Evolutionary conservation across 2,888 invertebrate species (phyloP).

Genomic region (Entomobrya proxima): DNA sequence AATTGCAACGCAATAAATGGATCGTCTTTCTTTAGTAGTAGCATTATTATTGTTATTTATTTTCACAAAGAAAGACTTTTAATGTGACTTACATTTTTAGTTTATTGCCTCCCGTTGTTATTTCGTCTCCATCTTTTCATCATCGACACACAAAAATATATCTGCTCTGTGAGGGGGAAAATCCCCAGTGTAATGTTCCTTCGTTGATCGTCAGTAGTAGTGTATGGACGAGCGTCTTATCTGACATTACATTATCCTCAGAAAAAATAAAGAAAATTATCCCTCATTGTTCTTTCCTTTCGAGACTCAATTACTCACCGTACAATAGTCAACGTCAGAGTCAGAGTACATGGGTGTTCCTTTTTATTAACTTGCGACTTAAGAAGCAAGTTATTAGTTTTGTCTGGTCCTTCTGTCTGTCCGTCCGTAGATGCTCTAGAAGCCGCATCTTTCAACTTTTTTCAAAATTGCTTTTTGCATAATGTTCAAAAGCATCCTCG

Average conservation of each 20-base stretch:
- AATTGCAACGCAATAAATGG: neutral
- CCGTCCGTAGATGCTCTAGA: no score
- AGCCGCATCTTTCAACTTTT: no score
- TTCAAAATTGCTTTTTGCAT: no score
- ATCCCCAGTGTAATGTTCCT: neutral
- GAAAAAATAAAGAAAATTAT: constrained; percentile 62
- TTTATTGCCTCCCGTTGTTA: constrained; percentile 63
- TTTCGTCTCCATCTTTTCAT: constrained; percentile 61
- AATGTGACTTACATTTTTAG: constrained; percentile 62
- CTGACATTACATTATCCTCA: constrained; percentile 41
- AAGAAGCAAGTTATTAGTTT: no score
- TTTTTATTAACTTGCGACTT: constrained; percentile 16
- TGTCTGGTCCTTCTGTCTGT: no score
- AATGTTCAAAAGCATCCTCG: no score
- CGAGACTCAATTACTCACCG: constrained; percentile 65
- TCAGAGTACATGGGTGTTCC: constrained; percentile 57
- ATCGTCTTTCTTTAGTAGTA: constrained; percentile 1
- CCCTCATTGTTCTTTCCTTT: constrained; percentile 63
- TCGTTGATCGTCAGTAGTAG: no score
- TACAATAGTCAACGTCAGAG: constrained; percentile 1
- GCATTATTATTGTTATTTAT: constrained; percentile 36
- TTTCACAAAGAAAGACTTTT: constrained; percentile 56
- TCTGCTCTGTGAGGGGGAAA: no score
- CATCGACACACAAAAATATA: constrained; percentile 40
- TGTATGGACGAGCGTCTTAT: constrained; percentile 4